A percentile compares a stretch with the other conserved stretches of the same genome.
phyloP scores from a whole-genome alignment of 2,888 invertebrate species.

The Ennomos quercinarius region DNA sequence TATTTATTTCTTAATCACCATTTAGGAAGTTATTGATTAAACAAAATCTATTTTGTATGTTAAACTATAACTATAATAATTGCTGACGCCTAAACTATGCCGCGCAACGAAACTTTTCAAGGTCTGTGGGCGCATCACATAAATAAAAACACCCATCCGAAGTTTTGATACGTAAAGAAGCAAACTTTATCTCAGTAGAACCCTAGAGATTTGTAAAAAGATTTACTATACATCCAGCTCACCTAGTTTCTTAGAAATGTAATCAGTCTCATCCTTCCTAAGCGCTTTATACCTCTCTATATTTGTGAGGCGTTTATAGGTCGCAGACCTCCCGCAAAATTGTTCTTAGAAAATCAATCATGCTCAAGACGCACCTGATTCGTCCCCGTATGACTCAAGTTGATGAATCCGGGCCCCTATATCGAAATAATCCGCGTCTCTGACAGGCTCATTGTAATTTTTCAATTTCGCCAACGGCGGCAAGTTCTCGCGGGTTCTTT shows the following conservation, averaged over 20 bases:
- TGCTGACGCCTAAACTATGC: too few species aligned
- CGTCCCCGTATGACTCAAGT: not conserved
- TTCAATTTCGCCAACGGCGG: conserved; percentile 40
- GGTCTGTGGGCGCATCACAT: too few species aligned
- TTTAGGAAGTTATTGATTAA: too few species aligned
- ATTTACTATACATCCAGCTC: too few species aligned
- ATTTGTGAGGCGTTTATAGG: not conserved
- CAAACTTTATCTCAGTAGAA: too few species aligned
- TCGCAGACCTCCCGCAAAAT: conserved; percentile 1
- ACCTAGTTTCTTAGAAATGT: conserved; percentile 8
- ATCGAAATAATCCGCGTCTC: conserved; percentile 31
- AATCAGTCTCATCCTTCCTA: conserved; percentile 7
- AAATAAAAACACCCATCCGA: too few species aligned
- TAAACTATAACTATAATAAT: too few species aligned
- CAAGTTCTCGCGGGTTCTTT: conserved; percentile 12
- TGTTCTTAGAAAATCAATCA: conserved; percentile 10
- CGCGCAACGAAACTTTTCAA: too few species aligned
- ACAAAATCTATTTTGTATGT: too few species aligned
- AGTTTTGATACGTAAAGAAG: too few species aligned
- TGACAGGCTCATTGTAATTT: conserved; percentile 45
- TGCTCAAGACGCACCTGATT: not conserved
- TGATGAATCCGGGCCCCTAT: conserved; percentile 27
- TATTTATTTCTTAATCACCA: too few species aligned
- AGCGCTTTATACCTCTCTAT: not conserved
- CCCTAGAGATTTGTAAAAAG: too few species aligned